Evolutionary conservation across 2,113 vertebrate genomes (phyloP).

Genomic region (Tupaia tana): DNA sequence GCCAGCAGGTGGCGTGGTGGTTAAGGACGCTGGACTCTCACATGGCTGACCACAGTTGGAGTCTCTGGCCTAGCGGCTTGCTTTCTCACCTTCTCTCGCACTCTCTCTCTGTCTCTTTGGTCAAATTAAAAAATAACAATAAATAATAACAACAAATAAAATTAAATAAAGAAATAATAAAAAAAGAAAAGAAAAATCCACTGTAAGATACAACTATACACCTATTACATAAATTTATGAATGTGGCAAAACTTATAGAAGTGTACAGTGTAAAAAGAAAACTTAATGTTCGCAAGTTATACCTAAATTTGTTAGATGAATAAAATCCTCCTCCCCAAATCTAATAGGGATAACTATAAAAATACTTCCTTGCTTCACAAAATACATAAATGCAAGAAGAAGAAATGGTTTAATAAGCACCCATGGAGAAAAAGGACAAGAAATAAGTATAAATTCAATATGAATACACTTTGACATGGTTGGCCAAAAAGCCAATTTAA

Average conservation of each 20-base stretch:
- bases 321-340: not conserved
- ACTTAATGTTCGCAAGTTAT: not conserved
- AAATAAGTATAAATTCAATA: constrained; percentile 34
- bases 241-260: not conserved
- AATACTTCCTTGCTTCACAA: not conserved
- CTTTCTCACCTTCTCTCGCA: too few species aligned
- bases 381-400: not conserved
- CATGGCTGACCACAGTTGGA: too few species aligned
- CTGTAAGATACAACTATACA: not conserved
- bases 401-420: not conserved
- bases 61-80: too few species aligned
- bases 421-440: not conserved
- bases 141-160: too few species aligned
- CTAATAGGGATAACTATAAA: not conserved
- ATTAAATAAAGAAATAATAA: too few species aligned
- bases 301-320: not conserved
- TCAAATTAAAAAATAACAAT: too few species aligned
- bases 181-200: too few species aligned
- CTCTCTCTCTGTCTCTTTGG: too few species aligned
- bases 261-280: not conserved
- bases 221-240: not conserved
- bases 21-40: too few species aligned
- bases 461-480: not conserved
- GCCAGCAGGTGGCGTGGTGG: too few species aligned
- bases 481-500: not conserved